These are phyloP conservation scores for Phortica okadai DNA, from an alignment of 2,888 invertebrate genomes.

Conservation along the genomic window DNA sequence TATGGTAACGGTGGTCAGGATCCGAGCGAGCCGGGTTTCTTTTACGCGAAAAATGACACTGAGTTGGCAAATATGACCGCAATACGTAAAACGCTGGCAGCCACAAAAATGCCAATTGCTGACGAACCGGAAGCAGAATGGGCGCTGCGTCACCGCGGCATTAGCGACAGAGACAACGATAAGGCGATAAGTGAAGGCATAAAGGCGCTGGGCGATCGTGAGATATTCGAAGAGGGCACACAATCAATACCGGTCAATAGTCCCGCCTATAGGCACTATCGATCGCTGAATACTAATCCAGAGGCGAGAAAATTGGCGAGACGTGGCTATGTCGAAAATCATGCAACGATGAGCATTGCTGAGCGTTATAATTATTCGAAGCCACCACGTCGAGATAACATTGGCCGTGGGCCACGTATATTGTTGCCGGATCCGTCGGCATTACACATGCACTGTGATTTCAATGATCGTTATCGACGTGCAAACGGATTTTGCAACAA, in stretches of 20 bases:
- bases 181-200: slow-evolving; percentile 79
- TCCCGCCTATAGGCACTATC: slow-evolving; percentile 84
- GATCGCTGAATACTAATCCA: slow-evolving; percentile 81
- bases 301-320: slow-evolving; percentile 81
- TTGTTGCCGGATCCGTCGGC: slow-evolving; percentile 61
- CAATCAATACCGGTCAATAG: slow-evolving; percentile 78
- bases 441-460: slow-evolving; percentile 74
- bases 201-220: slow-evolving; percentile 79
- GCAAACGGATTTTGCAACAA: slow-evolving; percentile 89
- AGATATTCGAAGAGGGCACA: slow-evolving; percentile 78
- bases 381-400: slow-evolving; percentile 67
- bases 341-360: slow-evolving; percentile 81
- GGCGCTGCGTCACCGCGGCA: slow-evolving; percentile 52
- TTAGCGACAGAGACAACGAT: slow-evolving; percentile 56
- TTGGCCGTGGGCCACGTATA: slow-evolving; percentile 74
- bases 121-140: slow-evolving; percentile 65
- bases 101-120: slow-evolving; percentile 56
- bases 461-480: slow-evolving; percentile 80
- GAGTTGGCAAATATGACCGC: slow-evolving; percentile 22
- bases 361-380: slow-evolving; percentile 77
- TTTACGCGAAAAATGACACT: slow-evolving; percentile 53
- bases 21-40: slow-evolving; percentile 53
- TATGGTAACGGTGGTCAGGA: slow-evolving; percentile 25
- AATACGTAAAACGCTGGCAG: slow-evolving; percentile 40
- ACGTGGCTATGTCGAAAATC: slow-evolving; percentile 82